Conservation (phyloP, 2,888 invertebrate species). For the Helobdella robusta region DNA sequence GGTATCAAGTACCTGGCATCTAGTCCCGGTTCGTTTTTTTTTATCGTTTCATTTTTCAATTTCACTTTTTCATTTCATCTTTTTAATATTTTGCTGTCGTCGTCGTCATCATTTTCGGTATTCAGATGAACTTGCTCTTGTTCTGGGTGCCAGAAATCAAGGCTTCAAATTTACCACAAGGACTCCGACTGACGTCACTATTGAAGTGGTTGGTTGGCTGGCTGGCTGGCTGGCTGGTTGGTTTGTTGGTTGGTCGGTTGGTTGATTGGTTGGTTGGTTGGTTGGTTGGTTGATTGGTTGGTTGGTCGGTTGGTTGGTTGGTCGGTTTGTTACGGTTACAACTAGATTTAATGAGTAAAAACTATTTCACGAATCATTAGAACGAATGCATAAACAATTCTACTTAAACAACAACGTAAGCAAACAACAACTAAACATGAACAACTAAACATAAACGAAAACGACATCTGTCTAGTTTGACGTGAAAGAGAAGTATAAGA, state of each 20-base stretch:
- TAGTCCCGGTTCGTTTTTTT: constrained; percentile 75
- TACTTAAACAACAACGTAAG: neutral
- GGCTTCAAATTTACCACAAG: constrained; percentile 83
- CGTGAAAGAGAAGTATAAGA: constrained; percentile 60
- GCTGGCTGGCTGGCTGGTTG: constrained; percentile 28
- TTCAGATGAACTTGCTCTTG: constrained; percentile 83
- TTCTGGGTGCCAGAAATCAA: constrained; percentile 75
- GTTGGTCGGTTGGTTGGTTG: too few species aligned
- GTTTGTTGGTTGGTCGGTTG: neutral
- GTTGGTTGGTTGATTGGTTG: too few species aligned
- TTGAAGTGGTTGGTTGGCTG: constrained; percentile 55
- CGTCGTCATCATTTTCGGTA: too few species aligned
- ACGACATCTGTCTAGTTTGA: constrained; percentile 58
- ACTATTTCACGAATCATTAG: too few species aligned
- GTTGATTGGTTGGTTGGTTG: too few species aligned
- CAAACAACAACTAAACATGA: neutral
- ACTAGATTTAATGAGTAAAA: too few species aligned
- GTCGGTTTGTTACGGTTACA: too few species aligned
- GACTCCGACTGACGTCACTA: constrained; percentile 73
- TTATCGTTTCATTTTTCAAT: too few species aligned
- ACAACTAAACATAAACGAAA: too few species aligned
- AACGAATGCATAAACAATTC: too few species aligned
- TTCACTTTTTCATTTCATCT: too few species aligned
- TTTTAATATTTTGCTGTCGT: too few species aligned
- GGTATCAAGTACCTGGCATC: constrained; percentile 78